Evolutionary conservation across 2,113 vertebrate species (phyloP).

Genomic region (Oenanthe oenanthe): DNA sequence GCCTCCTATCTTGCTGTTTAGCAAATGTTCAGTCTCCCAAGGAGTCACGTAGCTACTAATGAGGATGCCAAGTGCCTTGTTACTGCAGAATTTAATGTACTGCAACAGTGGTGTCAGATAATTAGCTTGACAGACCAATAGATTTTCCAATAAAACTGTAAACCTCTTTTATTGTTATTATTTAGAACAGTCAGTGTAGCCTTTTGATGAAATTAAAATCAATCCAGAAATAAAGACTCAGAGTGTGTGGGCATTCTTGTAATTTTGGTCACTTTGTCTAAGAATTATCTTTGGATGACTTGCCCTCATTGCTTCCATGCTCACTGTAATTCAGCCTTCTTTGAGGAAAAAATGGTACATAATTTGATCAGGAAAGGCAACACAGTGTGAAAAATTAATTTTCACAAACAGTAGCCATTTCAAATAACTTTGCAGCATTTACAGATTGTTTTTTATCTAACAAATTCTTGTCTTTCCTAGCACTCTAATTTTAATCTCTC

Average conservation of each 20-base stretch:
- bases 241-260: background rate
- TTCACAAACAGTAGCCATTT: background rate
- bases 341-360: background rate
- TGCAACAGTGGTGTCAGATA: conserved; percentile 40
- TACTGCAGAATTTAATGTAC: conserved; percentile 61
- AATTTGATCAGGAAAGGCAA: conserved; percentile 1
- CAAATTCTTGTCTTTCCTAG: background rate
- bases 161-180: conserved; percentile 1
- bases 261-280: conserved; percentile 31
- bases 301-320: background rate
- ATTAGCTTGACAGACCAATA: conserved; percentile 57
- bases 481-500: background rate
- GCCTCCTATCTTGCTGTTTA: background rate
- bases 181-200: conserved; percentile 17
- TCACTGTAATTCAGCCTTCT: background rate
- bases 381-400: background rate
- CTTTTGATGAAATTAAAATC: conserved; percentile 38
- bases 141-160: conserved; percentile 45
- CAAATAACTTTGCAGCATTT: background rate
- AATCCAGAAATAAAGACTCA: background rate
- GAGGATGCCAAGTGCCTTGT: conserved; percentile 46
- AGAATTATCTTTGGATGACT: background rate
- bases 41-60: background rate
- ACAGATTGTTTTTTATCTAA: background rate
- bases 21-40: background rate